Conservation (phyloP, 1,140 invertebrate genomes). For the Aphidius gifuensis region DNA sequence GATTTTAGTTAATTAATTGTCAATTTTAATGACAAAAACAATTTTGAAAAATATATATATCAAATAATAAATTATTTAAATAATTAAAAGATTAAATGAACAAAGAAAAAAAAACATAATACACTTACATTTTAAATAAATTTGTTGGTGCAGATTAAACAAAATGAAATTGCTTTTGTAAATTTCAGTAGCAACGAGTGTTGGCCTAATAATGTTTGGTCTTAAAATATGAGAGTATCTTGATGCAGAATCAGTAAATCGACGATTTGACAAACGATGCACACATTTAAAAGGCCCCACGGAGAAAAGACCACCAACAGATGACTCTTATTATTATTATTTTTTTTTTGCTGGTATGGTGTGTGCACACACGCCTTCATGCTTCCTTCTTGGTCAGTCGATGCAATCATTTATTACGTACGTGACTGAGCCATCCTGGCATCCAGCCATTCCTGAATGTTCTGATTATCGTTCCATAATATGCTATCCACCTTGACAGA, state of each 20-base stretch:
- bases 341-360: neutral
- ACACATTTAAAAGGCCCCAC: slow-evolving; percentile 32
- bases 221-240: slow-evolving; percentile 55
- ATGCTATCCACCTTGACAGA: neutral
- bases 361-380: slow-evolving; percentile 33
- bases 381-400: slow-evolving; percentile 25
- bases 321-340: slow-evolving; percentile 24
- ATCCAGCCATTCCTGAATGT: slow-evolving; percentile 37
- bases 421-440: slow-evolving; percentile 48
- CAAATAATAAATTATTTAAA: no score
- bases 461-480: slow-evolving; percentile 32
- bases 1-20: no score
- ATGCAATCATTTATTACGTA: slow-evolving; percentile 52
- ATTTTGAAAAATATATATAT: no score
- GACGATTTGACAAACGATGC: slow-evolving; percentile 56
- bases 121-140: no score
- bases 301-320: slow-evolving; percentile 48
- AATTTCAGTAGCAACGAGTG: slow-evolving; percentile 49
- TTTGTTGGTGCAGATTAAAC: no score
- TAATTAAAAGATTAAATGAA: no score
- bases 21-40: no score
- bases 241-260: slow-evolving; percentile 50
- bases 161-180: neutral
- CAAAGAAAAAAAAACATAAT: no score
- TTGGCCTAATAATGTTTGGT: slow-evolving; percentile 47